A percentile compares a stretch with the other conserved stretches of the same genome.
phyloP scores from a whole-genome alignment of 2,888 invertebrate genomes.

The Pollenia angustigena region DNA sequence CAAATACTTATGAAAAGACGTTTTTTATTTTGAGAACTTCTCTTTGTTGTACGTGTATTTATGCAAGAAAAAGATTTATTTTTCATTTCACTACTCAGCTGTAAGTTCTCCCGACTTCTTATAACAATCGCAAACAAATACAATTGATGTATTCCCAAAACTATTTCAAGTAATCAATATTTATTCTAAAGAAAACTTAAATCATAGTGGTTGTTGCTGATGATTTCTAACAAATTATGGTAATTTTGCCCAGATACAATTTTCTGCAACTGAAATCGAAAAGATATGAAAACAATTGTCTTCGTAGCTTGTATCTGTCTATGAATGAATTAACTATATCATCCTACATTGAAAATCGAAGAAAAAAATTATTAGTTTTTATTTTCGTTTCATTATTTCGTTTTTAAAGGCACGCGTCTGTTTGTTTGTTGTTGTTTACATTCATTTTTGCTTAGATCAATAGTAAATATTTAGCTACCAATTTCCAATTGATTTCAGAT shows the following conservation, averaged over 20 bases:
- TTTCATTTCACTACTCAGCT: neutral
- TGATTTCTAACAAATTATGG: constrained; percentile 31
- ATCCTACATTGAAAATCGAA: constrained; percentile 54
- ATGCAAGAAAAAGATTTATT: neutral
- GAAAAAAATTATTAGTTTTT: constrained; percentile 30
- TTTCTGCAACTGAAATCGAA: constrained; percentile 18
- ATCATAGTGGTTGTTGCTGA: neutral
- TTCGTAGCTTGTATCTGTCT: neutral
- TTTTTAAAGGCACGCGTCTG: constrained; percentile 65
- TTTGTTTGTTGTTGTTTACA: constrained; percentile 38
- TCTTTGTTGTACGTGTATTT: no score
- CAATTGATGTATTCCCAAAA: neutral
- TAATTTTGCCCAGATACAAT: constrained; percentile 9
- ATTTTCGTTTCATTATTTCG: neutral
- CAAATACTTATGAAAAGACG: no score
- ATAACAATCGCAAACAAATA: constrained; percentile 6
- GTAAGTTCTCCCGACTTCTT: no score
- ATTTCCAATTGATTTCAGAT: constrained; percentile 61
- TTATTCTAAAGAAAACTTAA: constrained; percentile 21
- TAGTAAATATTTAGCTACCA: constrained; percentile 45
- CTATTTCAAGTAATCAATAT: constrained; percentile 42
- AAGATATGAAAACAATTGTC: constrained; percentile 17
- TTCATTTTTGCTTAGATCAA: constrained; percentile 43
- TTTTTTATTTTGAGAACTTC: no score
- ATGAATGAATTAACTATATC: constrained; percentile 47